Base-by-base conservation (phyloP, 2,113 vertebrate species). In the Phasianus colchicus region DNA sequence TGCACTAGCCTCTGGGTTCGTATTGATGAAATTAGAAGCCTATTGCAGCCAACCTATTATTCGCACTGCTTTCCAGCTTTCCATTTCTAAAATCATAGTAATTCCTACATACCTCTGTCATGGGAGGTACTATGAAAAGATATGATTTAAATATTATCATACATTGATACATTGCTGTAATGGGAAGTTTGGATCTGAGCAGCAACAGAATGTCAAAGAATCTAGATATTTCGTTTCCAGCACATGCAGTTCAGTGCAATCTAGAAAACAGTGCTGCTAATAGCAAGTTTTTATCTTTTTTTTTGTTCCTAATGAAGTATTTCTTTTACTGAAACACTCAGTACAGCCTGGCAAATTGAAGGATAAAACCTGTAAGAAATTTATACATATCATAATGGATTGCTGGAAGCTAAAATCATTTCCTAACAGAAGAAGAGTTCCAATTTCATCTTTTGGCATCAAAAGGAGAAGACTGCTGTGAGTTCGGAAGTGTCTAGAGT, bases 291-390 rank as follows among this genome's bases (percentile, higher is more conserved):
- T 72, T 79, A 22, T 72, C 34, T 63, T 73, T 6, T 17, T 11
- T 89, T 82, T 69, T 58, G 15, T 70, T 81, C 58, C 40, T 81
- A 55, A 80, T 78, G 61, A 79, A 83, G 17, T 76, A 84, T 74
- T 83, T 65, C 6, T 89, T 75, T 92, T 81, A 72, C 25, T 90
- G 34, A 86, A 96, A 88, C 91, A 86, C 78, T 92, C 58, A 89
- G 52, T 11, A 92, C 15, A 72, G 61, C 7, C 18, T 77, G 81
- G 73, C 2, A 75, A 89, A 92, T 1, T n/a, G 17, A 89, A 89
- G 30, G 29, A 76, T 8, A 90, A 89, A 83, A 78, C 11, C 75
- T 57, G 6, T 4, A 22, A 83, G 48, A 86, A 70, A 86, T 55
- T 63, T 84, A 89, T 83, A 45, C 5, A 86, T 47, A 83, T 84